phyloP scores from a whole-genome alignment of 2,113 vertebrate species.

The chimpanzee (Pan troglodytes) region NHGRI_mPanTro3-v2.1_pri NC_072398.2:28722001-28722500 shows the following conservation, averaged over 20 bases:
- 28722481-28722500: neutral
- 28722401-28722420: neutral
- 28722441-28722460: neutral
- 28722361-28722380: neutral
- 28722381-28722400: neutral
- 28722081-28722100: neutral
- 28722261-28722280: neutral
- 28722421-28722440: neutral
- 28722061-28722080: neutral
- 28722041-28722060: no score
- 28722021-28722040: fast-evolving
- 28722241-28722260: neutral
- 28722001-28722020: fast-evolving
- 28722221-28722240: neutral
- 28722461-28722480: neutral
- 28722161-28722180: neutral
- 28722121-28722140: neutral
- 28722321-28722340: neutral
- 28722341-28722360: neutral
- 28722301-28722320: neutral
- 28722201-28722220: neutral
- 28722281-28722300: neutral
- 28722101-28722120: neutral
- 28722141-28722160: neutral
- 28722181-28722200: neutral